Evolutionary conservation across 2,888 invertebrate genomes (phyloP), one percentile per base, ranked within the genome.

Genomic region (Reticulitermes lucifugus): DNA sequence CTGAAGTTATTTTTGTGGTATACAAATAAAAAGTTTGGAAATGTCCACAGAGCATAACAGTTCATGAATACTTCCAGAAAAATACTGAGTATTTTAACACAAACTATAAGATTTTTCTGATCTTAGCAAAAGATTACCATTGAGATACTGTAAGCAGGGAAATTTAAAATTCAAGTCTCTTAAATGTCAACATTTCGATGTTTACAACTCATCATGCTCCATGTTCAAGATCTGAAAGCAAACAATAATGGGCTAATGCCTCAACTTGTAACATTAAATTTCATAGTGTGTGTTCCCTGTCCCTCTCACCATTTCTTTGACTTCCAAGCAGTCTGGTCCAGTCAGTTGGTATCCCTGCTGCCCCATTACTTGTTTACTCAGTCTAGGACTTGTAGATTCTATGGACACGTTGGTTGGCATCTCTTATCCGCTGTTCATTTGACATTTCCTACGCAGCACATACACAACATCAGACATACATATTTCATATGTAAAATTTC

Each of bases 381-480:
- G 43, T 80, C 84, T 84, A 84, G 10, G 80, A 80, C 84, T 71
- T 84, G 84, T 73, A 73, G 71, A 84, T 79, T 80, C 71, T 84
- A 80, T 80, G 70, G 71, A 84, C 80, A 80, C 84, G 77, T 71
- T 75, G 71, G 75, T 84, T 84, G 77, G 86, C 86, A 84, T 86
- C 65, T 79, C 82, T 83, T 83, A 86, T 84, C 79, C 84, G 86
- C n/a, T 82, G 79, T 83, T 86, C 86, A 65, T 86, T 86, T 51
- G 86, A 86, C 55, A 86, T 79, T 82, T 83, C 86, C 86, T 86
- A 84, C 51, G 77, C 84, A 79, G 84, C 84, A 86, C 79, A 83
- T 79, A 84, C 75, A 84, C 70, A 83, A 83, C 71, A 65, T 83
- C 82, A 73, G 81, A 59, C 70, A 55, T 35, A 55, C 41, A 60